Evolutionary conservation across 2,797 vertebrate species (phyloP), one percentile per base, ranked within the genome.

Genomic region (Alouatta caraya): DNA sequence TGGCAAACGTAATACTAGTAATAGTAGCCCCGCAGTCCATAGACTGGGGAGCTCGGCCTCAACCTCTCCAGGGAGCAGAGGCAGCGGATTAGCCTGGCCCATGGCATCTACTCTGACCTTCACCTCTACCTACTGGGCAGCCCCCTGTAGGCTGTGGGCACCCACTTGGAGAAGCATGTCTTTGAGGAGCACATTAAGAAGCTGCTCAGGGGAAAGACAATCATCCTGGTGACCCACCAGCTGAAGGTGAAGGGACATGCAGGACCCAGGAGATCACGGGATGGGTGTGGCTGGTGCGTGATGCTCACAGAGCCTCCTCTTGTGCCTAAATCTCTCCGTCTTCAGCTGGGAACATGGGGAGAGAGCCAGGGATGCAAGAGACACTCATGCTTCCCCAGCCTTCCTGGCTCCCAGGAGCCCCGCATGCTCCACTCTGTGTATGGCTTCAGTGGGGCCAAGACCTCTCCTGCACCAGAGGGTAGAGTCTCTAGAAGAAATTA

Each of bases 61-160:
- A 99, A 99, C 94, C 98, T 99, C 78, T 99, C 99, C 0, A 99
- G 99, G 26, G 99, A 99, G 0, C 99, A 99, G 98, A 99, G 99
- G 96, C 99, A 99, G 98, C 98, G 98, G 88, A 98, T 99, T 95
- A 99, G 99, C 96, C 97, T 99, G 97, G 99, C 99, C 39, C 98
- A 98, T 7, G 98, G 99, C 0, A 97, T 99, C 84, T 99, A 99
- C 90, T 98, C 99, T 7, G 97, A 99, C 61, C 98, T 96, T 44
- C 99, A 99, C 79, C 98, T 99, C 97, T 98, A 98, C 95, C 98
- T 99, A 33, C 98, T 99, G 48, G 99, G 99, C 0, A 99, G 99
- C 79, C 99, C 99, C 0, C 97, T 99, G 4, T 99, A 99, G 0
- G 99, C 99, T 0, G 99, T 99, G 2, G 99, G 99, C 0, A 98